Conservation (phyloP, 2,888 invertebrate genomes). For the Sepioteuthis lessoniana region DNA sequence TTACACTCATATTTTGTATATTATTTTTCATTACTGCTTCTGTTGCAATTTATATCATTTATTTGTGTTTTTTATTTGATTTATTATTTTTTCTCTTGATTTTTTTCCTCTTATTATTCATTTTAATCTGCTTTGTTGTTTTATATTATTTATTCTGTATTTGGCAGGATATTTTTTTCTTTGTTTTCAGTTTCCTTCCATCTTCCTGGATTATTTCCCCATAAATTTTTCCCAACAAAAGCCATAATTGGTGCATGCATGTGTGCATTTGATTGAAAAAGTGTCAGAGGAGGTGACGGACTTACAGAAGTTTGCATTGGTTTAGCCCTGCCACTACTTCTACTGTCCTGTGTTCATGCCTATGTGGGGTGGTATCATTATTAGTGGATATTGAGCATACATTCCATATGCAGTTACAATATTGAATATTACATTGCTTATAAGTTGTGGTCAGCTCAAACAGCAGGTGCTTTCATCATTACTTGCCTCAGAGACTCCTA, state of each 20-base stretch:
- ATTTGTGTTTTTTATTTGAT: background rate
- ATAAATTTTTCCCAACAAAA: background rate
- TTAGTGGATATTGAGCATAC: background rate
- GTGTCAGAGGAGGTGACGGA: background rate
- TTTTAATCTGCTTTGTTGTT: background rate
- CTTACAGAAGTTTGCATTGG: background rate
- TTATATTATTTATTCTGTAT: background rate
- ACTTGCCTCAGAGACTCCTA: background rate
- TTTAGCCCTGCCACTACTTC: background rate
- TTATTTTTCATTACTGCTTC: background rate
- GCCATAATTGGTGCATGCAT: background rate
- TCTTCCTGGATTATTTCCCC: background rate
- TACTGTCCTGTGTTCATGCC: background rate
- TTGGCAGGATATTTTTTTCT: background rate
- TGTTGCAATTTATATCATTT: background rate
- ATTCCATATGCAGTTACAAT: background rate
- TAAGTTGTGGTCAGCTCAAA: background rate
- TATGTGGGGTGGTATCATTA: background rate
- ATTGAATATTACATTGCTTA: background rate
- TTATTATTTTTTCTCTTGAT: background rate
- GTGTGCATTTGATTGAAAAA: background rate
- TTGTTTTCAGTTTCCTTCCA: background rate
- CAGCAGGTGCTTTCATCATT: background rate
- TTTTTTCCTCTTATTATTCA: background rate
- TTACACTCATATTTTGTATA: background rate